These are phyloP conservation scores for Antennarius maculatus DNA, from an alignment of 2,797 vertebrate genomes.

Conservation along the genomic window DNA sequence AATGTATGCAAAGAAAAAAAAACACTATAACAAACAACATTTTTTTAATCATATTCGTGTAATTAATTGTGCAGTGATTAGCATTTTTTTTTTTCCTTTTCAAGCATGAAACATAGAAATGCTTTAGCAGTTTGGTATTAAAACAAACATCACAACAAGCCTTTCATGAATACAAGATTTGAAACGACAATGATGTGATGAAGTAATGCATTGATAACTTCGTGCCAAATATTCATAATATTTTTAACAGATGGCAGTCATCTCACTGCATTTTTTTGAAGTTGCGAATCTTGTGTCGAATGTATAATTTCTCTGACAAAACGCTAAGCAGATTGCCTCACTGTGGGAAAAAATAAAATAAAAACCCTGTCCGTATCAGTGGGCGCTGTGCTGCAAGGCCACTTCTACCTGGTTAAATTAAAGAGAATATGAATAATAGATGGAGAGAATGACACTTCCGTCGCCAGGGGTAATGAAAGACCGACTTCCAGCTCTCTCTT, in stretches of 20 bases:
- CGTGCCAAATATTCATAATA: constrained; percentile 33
- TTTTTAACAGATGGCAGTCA: constrained; percentile 57
- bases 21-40: constrained; percentile 70
- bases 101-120: constrained; percentile 57
- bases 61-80: constrained; percentile 78
- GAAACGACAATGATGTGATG: constrained; percentile 37
- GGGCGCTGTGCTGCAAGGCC: constrained; percentile 60
- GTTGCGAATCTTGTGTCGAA: constrained; percentile 46
- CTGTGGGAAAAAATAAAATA: constrained; percentile 36
- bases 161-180: constrained; percentile 46
- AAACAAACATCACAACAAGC: constrained; percentile 49
- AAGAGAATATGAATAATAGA: constrained; percentile 85
- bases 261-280: constrained; percentile 57
- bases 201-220: constrained; percentile 39
- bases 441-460: constrained; percentile 81
- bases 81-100: constrained; percentile 68
- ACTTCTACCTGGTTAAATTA: constrained; percentile 83
- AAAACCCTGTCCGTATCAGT: constrained; percentile 55
- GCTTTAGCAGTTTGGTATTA: constrained; percentile 37
- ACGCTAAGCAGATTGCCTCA: constrained; percentile 52
- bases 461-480: constrained; percentile 82
- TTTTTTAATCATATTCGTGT: constrained; percentile 61
- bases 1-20: constrained; percentile 63
- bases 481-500: constrained; percentile 78
- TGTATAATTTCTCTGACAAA: constrained; percentile 61